phyloP scores from a whole-genome alignment of 2,797 vertebrate genomes.

The Ptychobarbus kaznakovi region DNA sequence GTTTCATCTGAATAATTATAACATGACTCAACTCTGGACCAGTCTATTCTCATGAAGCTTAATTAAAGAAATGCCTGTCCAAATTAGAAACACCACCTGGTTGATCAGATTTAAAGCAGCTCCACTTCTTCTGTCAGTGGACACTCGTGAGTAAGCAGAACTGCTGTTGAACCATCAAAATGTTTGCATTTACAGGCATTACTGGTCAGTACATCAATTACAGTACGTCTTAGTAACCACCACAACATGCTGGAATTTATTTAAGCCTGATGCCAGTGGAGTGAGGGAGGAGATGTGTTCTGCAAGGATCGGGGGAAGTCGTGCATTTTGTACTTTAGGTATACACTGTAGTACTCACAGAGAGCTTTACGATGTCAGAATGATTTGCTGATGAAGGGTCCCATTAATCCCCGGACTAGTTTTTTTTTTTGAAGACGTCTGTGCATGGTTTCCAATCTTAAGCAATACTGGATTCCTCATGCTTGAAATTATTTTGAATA shows the following conservation, averaged over 20 bases:
- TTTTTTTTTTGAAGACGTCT: conserved; percentile 18
- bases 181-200: conserved; percentile 71
- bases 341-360: neutral
- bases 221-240: conserved; percentile 67
- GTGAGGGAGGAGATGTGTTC: conserved; percentile 64
- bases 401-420: conserved; percentile 61
- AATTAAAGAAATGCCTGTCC: conserved; percentile 69
- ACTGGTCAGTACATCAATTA: conserved; percentile 74
- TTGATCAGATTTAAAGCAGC: conserved; percentile 65
- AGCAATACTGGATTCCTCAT: conserved; percentile 63
- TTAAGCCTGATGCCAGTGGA: conserved; percentile 70
- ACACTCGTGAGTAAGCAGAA: conserved; percentile 70
- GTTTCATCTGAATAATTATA: conserved; percentile 60
- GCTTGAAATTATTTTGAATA: conserved; percentile 69
- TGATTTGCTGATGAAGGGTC: conserved; percentile 56
- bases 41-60: conserved; percentile 65
- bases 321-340: conserved; percentile 68
- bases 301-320: conserved; percentile 71
- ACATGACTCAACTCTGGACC: conserved; percentile 54
- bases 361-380: conserved; percentile 34
- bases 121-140: conserved; percentile 64
- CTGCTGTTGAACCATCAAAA: conserved; percentile 77
- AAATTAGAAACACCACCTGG: conserved; percentile 74
- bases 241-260: conserved; percentile 67
- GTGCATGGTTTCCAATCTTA: conserved; percentile 65